Percentiles rank a stretch among this genome's conserved stretches.
These are phyloP conservation scores for Atrichornis clamosus DNA, from an alignment of 2,113 vertebrate genomes.

Conservation along the genomic window DNA sequence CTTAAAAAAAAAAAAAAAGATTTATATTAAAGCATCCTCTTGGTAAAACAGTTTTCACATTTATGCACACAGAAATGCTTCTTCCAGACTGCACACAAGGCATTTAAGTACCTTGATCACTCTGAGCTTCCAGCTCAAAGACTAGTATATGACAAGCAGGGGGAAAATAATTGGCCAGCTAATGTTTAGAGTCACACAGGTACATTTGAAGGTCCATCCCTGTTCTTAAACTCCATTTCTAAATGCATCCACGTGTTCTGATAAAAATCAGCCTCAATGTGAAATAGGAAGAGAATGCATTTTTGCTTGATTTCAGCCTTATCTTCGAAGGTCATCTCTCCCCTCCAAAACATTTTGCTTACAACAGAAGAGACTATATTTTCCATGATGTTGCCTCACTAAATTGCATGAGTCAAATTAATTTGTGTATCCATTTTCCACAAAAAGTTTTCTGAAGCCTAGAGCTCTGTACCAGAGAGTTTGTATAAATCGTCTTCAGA, in stretches of 20 bases:
- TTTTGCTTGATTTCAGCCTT: conserved; percentile 64
- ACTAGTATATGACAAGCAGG: neutral
- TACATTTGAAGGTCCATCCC: conserved; percentile 6
- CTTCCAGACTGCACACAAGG: neutral
- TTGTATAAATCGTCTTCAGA: neutral
- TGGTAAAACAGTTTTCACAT: neutral
- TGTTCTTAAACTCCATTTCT: conserved; percentile 36
- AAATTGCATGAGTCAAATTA: conserved; percentile 45
- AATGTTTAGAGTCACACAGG: neutral
- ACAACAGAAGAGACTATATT: conserved; percentile 24
- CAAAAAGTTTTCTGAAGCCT: neutral
- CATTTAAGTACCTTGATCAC: neutral
- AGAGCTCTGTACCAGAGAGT: neutral
- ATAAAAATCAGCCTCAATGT: conserved; percentile 71
- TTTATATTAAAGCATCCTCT: neutral
- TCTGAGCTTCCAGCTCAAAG: neutral
- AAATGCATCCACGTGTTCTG: conserved; percentile 55
- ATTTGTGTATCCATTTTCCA: conserved; percentile 14
- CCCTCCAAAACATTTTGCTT: conserved; percentile 45
- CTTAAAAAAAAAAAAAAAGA: neutral
- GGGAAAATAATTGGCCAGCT: conserved; percentile 1
- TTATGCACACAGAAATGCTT: neutral
- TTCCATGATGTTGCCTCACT: conserved; percentile 36
- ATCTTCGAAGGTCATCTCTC: conserved; percentile 70
- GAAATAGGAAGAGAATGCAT: conserved; percentile 52